A percentile compares a stretch with the other conserved stretches of the same genome.
phyloP scores from a whole-genome alignment of 2,113 vertebrate genomes.

The Mobula birostris region DNA sequence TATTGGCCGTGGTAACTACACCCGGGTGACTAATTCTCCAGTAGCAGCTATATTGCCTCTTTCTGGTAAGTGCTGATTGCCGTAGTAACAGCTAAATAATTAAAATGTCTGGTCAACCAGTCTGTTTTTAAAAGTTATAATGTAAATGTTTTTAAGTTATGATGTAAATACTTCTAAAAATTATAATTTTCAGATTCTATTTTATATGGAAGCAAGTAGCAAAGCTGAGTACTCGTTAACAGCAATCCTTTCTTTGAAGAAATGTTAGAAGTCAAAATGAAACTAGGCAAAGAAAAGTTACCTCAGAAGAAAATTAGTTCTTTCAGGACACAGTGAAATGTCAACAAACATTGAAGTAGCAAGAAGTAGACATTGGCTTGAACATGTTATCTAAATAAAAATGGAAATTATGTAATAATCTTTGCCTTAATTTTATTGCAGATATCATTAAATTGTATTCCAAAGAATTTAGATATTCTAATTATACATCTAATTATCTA shows the following conservation, averaged over 20 bases:
- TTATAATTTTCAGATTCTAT: too few species aligned
- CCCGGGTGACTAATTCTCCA: constrained; percentile 65
- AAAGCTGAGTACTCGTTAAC: not conserved
- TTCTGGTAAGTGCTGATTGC: constrained; percentile 50
- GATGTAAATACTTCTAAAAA: too few species aligned
- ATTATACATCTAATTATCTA: not conserved
- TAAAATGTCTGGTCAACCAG: not conserved
- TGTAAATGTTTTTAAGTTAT: not conserved
- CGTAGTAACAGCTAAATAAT: constrained; percentile 42
- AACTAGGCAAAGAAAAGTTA: not conserved
- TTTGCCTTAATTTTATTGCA: not conserved
- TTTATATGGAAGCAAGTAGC: not conserved
- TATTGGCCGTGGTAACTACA: constrained; percentile 60
- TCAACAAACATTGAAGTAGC: not conserved
- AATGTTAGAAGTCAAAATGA: not conserved
- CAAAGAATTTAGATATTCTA: not conserved
- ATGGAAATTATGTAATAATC: not conserved
- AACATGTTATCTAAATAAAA: not conserved
- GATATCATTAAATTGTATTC: not conserved
- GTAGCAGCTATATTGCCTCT: constrained; percentile 75
- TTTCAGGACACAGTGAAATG: not conserved
- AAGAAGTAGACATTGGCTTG: not conserved
- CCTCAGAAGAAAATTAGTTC: not conserved
- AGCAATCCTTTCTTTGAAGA: too few species aligned
- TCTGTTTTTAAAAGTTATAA: not conserved